phyloP scores from a whole-genome alignment of 2,113 vertebrate genomes.

The Mungos mungo region DNA sequence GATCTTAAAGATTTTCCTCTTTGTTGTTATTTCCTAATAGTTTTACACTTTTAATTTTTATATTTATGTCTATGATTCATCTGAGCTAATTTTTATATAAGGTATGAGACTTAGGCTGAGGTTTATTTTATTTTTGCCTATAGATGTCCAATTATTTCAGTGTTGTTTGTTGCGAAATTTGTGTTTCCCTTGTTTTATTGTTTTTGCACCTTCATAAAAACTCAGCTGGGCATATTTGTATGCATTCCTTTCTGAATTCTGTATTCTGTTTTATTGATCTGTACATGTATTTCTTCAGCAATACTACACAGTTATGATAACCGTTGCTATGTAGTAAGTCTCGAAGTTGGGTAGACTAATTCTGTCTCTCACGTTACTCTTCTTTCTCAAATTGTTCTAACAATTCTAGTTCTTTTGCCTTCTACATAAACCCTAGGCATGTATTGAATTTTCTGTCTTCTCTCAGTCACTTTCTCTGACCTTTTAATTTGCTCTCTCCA shows the following conservation, averaged over 20 bases:
- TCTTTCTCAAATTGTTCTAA: constrained; percentile 23
- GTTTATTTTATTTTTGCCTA: background rate
- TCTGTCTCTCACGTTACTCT: background rate
- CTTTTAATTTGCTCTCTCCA: background rate
- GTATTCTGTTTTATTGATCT: background rate
- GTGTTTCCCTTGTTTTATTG: background rate
- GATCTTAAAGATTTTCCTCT: background rate
- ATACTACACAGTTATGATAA: background rate
- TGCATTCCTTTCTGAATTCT: background rate
- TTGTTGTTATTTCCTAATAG: background rate
- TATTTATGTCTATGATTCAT: background rate
- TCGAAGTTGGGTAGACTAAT: background rate
- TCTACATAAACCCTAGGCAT: background rate
- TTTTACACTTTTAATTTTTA: background rate
- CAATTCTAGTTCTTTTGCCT: background rate
- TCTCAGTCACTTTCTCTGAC: background rate
- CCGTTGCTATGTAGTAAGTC: background rate
- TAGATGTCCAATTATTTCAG: background rate
- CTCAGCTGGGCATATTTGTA: background rate
- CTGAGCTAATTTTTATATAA: constrained; percentile 21
- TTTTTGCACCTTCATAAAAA: constrained; percentile 14
- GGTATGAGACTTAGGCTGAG: background rate
- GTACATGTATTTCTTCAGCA: background rate
- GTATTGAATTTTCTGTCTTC: background rate
- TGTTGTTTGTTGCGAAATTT: background rate